Percentiles rank a stretch among this genome's conserved stretches.
phyloP scores from a whole-genome alignment of 1,140 invertebrate species.

The Solen grandis region DNA sequence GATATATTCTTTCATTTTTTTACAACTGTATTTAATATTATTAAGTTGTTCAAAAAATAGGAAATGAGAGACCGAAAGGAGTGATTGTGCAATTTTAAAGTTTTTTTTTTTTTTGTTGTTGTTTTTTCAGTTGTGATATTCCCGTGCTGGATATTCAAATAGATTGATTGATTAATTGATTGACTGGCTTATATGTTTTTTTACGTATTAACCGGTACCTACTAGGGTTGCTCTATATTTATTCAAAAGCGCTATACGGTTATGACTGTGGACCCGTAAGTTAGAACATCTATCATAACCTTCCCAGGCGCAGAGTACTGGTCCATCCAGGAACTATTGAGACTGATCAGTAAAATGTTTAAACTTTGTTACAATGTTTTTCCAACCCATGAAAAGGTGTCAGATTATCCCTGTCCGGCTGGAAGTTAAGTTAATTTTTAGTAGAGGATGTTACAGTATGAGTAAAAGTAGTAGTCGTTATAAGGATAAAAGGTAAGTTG shows the following conservation, averaged over 20 bases:
- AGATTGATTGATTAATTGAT: too few species aligned
- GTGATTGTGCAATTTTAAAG: too few species aligned
- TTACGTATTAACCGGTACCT: neutral
- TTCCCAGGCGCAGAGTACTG: too few species aligned
- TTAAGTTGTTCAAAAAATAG: neutral
- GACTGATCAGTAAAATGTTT: too few species aligned
- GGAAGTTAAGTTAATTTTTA: slow-evolving; percentile 17
- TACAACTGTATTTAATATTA: neutral
- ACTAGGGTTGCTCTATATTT: neutral
- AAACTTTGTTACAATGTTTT: slow-evolving; percentile 3
- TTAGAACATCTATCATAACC: neutral
- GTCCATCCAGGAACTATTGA: too few species aligned
- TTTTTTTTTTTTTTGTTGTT: too few species aligned
- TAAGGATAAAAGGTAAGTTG: too few species aligned
- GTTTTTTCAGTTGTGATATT: too few species aligned
- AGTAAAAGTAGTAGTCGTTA: too few species aligned
- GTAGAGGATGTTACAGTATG: too few species aligned
- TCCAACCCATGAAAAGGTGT: slow-evolving; percentile 28
- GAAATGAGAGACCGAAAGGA: neutral
- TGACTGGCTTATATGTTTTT: too few species aligned
- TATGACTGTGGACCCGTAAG: neutral
- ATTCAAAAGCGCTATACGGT: neutral
- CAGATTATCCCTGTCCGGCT: neutral
- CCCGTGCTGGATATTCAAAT: too few species aligned
- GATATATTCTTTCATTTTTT: neutral